Percentiles rank a stretch among this genome's conserved stretches.
phyloP scores from a whole-genome alignment of 2,888 invertebrate species.

The Deilephila elpenor region DNA sequence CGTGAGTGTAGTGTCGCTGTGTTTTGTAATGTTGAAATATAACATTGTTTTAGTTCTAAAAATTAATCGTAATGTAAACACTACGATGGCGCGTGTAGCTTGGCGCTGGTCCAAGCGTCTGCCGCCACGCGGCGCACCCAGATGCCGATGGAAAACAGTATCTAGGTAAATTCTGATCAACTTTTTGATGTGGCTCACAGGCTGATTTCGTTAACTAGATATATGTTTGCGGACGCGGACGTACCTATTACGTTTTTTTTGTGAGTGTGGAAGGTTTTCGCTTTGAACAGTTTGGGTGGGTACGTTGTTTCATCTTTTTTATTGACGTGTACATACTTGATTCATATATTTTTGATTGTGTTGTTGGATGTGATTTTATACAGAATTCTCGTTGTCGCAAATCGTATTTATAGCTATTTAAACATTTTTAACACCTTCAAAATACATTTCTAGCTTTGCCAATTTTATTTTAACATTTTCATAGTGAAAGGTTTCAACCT shows the following conservation, averaged over 20 bases:
- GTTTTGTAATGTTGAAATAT: constrained; percentile 52
- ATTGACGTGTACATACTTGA: neutral
- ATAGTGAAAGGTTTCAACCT: neutral
- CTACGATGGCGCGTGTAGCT: constrained; percentile 49
- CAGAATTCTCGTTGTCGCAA: too few species aligned
- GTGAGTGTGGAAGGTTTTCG: constrained; percentile 4
- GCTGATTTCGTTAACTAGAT: constrained; percentile 17
- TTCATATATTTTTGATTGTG: neutral
- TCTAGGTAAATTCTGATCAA: constrained; percentile 53
- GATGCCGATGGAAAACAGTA: constrained; percentile 61
- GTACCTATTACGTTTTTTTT: constrained; percentile 5
- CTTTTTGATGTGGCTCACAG: constrained; percentile 37
- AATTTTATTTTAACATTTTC: neutral
- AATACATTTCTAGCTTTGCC: neutral
- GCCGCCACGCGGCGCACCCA: constrained; percentile 54
- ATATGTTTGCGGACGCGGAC: constrained; percentile 19
- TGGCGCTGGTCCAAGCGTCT: constrained; percentile 58
- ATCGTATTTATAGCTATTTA: too few species aligned
- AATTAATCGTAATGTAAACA: constrained; percentile 55
- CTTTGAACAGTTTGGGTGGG: neutral
- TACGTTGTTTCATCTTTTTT: neutral
- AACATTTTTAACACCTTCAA: too few species aligned
- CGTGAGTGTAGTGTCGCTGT: constrained; percentile 70
- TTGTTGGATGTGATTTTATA: too few species aligned
- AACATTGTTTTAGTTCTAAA: constrained; percentile 54